Base-by-base conservation (phyloP, 2,113 vertebrate genomes). In the Xerus inauris region DNA sequence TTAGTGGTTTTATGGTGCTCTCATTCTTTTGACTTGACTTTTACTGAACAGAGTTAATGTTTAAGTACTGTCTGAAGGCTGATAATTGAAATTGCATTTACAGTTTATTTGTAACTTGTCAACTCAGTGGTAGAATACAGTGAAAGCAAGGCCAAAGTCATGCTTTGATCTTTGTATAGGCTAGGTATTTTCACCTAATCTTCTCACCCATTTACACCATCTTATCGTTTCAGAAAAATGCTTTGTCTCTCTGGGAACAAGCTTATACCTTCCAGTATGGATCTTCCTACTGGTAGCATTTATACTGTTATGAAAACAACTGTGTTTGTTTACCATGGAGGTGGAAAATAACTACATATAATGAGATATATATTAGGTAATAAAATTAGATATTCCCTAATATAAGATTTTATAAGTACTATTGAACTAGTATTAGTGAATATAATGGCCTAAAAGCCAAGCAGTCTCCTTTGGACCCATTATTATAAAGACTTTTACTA, bases 201-300 rank as follows among this genome's bases (percentile, higher is more conserved):
- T 81, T 59, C 45, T 16, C 0, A 82, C 8, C 11, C 8, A 80
- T 17, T 59, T 42, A 51, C 42, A 88, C 24, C 40, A 84, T 14
- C 28, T 79, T n/a, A 73, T 73, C 2, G 54, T 89, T 95, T 97
- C 40, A 42, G 14, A n/a, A 81, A 95, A 85, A 95, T 69, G 22
- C 42, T 51, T 87, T 40, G 8, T 42, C 35, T 84, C 24, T 75
- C 59, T 76, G 42, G 35, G 22, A 80, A 69, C n/a, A 45, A 42
- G 30, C 22, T 91, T 20, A 28, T 40, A 75, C 14, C 40, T 91
- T 59, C 77, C 20, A 69, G 40, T 45, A 75, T 79, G 73, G 6
- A 6, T 80, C 85, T 88, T 80, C 28, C 54, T 20, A 35, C 8
- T 30, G 45, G 51, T n/a, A 5, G 16, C 6, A 42, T 47, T 77